A percentile compares a stretch with the other conserved stretches of the same genome.
phyloP scores from a whole-genome alignment of 2,113 vertebrate species.

The Cinclus cinclus region DNA sequence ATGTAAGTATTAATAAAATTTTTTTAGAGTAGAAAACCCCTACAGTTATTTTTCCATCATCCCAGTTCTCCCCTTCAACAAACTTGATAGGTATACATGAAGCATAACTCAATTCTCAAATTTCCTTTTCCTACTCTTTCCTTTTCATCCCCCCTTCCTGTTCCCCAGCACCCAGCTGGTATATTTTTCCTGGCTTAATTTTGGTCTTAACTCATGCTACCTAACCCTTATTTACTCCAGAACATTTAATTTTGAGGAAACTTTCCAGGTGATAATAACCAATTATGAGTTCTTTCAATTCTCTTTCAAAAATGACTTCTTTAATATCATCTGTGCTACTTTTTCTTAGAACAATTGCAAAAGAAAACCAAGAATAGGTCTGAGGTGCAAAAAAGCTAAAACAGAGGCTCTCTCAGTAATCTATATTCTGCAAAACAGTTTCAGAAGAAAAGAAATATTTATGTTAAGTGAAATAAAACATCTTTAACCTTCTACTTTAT shows the following conservation, averaged over 20 bases:
- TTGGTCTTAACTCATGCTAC: background rate
- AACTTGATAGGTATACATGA: background rate
- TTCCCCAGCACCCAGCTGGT: background rate
- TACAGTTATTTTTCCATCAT: background rate
- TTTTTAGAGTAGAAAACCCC: background rate
- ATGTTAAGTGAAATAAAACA: background rate
- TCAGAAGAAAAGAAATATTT: background rate
- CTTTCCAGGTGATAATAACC: background rate
- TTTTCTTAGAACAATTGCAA: background rate
- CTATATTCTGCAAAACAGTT: background rate
- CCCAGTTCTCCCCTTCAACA: background rate
- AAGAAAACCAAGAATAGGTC: background rate
- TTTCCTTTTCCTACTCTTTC: background rate
- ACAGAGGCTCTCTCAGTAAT: background rate
- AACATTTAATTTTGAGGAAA: background rate
- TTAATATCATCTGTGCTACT: background rate
- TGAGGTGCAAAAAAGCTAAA: background rate
- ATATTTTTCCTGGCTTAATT: background rate
- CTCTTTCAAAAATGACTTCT: background rate
- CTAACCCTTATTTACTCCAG: background rate
- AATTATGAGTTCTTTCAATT: no score
- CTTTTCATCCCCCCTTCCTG: fast-evolving
- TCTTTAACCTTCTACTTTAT: background rate
- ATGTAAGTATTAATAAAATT: background rate
- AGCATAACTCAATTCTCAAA: background rate